Conservation (phyloP, 2,113 vertebrate species). For the Vulpes ferrilata region DNA sequence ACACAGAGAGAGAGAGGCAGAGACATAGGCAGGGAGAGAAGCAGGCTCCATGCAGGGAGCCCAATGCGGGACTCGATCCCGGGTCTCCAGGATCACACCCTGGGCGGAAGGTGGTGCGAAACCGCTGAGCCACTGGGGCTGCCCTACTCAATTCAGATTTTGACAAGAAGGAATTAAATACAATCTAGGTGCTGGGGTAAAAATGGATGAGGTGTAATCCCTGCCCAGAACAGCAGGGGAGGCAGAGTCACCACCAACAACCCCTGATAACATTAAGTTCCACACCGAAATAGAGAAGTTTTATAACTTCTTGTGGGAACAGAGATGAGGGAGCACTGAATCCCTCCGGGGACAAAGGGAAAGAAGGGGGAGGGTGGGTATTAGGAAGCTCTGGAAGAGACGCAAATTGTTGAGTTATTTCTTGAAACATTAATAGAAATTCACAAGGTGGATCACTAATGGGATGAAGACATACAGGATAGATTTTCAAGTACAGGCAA, state of each 20-base stretch:
- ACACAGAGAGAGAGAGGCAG: too few relatives aligned
- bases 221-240: not conserved
- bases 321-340: not conserved
- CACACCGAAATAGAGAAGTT: not conserved
- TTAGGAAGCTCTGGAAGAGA: not conserved
- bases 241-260: not conserved
- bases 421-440: not conserved
- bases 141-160: not conserved
- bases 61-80: too few relatives aligned
- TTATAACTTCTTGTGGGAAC: not conserved
- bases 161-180: not conserved
- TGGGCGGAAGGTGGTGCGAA: too few relatives aligned
- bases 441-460: not conserved
- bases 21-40: too few relatives aligned
- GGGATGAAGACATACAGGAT: not conserved
- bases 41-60: too few relatives aligned
- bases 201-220: not conserved
- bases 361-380: not conserved
- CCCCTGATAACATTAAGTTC: too few relatives aligned
- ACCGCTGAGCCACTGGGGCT: too few relatives aligned
- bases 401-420: not conserved
- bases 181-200: not conserved
- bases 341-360: not conserved
- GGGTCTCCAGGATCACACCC: too few relatives aligned
- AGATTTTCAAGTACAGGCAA: not conserved